Percentiles rank a stretch among this genome's conserved stretches.
Conservation (phyloP, 2,113 vertebrate genomes). For the cattle (Bos taurus) region DNA sequence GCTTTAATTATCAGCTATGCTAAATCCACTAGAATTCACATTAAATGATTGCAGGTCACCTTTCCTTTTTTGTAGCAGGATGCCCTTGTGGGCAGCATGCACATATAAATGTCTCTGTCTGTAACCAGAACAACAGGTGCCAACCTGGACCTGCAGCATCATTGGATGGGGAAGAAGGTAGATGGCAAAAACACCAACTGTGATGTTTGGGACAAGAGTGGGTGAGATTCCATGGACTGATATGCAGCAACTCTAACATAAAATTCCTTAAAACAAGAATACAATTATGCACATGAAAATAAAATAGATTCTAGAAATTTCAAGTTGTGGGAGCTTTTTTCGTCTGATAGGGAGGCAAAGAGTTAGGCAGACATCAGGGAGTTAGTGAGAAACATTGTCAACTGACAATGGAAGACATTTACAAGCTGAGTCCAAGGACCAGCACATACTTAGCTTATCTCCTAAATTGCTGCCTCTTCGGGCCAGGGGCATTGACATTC, state of each 20-base stretch:
- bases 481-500: background rate
- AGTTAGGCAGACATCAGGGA: background rate
- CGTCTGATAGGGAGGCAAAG: background rate
- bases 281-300: background rate
- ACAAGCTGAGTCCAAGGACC: background rate
- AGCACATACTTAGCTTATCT: background rate
- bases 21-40: background rate
- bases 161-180: background rate
- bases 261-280: background rate
- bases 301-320: constrained; percentile 5
- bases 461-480: background rate
- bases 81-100: background rate
- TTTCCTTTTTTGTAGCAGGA: background rate
- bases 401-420: background rate
- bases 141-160: background rate
- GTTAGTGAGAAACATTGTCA: background rate
- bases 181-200: background rate
- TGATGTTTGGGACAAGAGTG: background rate
- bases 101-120: background rate
- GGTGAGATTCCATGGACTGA: background rate
- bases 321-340: background rate
- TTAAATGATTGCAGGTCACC: background rate
- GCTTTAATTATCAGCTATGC: background rate
- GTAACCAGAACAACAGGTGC: background rate
- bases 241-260: background rate